Conservation (phyloP, 2,888 invertebrate genomes). For the Sphinx pinastri region DNA sequence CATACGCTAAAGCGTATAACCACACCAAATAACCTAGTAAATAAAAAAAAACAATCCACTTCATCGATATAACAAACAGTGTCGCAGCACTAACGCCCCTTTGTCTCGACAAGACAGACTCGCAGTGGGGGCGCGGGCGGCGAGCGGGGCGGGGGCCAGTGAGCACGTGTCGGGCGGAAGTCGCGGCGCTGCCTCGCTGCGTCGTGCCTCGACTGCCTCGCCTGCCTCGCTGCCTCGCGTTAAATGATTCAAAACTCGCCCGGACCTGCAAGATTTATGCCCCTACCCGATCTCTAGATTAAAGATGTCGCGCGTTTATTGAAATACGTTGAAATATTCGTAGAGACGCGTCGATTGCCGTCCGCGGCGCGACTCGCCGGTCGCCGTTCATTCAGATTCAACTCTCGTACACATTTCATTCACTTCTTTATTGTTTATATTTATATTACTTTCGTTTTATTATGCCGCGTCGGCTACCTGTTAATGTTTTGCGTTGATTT, state of each 20-base stretch:
- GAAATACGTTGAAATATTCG: slow-evolving; percentile 76
- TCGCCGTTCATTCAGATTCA: slow-evolving; percentile 68
- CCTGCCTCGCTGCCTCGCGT: slow-evolving; percentile 66
- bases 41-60: background rate
- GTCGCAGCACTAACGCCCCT: slow-evolving; percentile 71
- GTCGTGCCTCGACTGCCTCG: slow-evolving; percentile 50
- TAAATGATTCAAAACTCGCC: slow-evolving; percentile 83
- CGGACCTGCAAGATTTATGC: slow-evolving; percentile 84
- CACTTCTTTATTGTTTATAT: slow-evolving; percentile 74
- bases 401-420: slow-evolving; percentile 68
- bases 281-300: slow-evolving; percentile 81
- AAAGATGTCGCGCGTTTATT: slow-evolving; percentile 83
- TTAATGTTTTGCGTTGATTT: background rate
- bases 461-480: slow-evolving; percentile 31
- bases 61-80: slow-evolving; percentile 41
- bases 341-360: slow-evolving; percentile 31
- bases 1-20: too few relatives aligned
- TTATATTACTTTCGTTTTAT: slow-evolving; percentile 61
- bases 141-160: slow-evolving; percentile 48
- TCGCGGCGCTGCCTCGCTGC: slow-evolving; percentile 66
- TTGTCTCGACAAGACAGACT: slow-evolving; percentile 84
- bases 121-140: slow-evolving; percentile 59
- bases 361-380: slow-evolving; percentile 33
- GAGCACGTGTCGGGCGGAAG: slow-evolving; percentile 82
- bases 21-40: background rate